Conservation (phyloP, 2,797 vertebrate species). For the Allobates femoralis region DNA sequence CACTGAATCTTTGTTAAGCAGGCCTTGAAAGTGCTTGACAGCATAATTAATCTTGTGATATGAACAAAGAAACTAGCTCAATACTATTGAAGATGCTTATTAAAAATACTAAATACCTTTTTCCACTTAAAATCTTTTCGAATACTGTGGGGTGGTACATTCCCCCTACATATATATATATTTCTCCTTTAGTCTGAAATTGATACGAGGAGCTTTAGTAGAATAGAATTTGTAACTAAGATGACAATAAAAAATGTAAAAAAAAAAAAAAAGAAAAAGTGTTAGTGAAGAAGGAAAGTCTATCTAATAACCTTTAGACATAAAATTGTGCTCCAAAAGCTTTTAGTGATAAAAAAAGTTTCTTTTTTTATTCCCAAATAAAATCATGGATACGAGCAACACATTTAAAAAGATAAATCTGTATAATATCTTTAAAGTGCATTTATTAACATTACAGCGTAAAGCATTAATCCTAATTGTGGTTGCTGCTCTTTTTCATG, state of each 20-base stretch:
- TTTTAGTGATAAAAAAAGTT: constrained; percentile 46
- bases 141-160: constrained; percentile 84
- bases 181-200: constrained; percentile 80
- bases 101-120: constrained; percentile 99
- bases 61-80: constrained; percentile 99
- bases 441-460: constrained; percentile 58
- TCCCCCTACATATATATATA: constrained; percentile 77
- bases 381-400: constrained; percentile 47
- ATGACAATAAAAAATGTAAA: constrained; percentile 81
- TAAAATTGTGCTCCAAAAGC: constrained; percentile 61
- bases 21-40: constrained; percentile 99
- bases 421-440: constrained; percentile 59
- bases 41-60: constrained; percentile 99
- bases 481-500: not conserved
- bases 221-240: constrained; percentile 83
- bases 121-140: constrained; percentile 83
- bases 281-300: constrained; percentile 69
- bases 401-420: constrained; percentile 62
- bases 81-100: constrained; percentile 99
- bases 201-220: constrained; percentile 76
- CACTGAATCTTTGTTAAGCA: constrained; percentile 99
- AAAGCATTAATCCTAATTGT: constrained; percentile 60
- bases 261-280: constrained; percentile 61
- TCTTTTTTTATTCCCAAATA: constrained; percentile 64
- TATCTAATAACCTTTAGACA: constrained; percentile 64